These are phyloP conservation scores for Stegana nigrithorax DNA, from an alignment of 2,888 invertebrate genomes.

Conservation along the genomic window DNA sequence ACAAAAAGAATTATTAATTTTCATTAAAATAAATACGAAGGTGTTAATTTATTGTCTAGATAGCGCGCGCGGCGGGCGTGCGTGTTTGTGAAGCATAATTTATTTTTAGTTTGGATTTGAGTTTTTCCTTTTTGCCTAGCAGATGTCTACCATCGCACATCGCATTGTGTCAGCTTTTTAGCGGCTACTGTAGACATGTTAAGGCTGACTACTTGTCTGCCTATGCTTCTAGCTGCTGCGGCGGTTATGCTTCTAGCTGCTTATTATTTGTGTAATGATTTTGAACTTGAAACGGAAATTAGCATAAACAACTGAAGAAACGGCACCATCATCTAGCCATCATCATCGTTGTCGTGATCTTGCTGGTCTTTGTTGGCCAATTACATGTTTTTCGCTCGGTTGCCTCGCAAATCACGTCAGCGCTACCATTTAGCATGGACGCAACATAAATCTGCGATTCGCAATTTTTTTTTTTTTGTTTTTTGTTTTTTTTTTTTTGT, in stretches of 20 bases:
- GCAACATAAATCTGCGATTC: no score
- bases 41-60: constrained; percentile 49
- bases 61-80: no score
- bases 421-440: no score
- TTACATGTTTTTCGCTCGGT: no score
- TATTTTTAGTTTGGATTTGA: neutral
- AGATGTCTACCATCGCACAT: no score
- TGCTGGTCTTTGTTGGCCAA: no score
- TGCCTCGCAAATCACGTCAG: no score
- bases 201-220: neutral
- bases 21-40: constrained; percentile 44
- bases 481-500: neutral
- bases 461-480: no score
- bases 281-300: constrained; percentile 12
- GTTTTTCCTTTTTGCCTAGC: neutral
- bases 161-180: no score
- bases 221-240: neutral
- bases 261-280: constrained; percentile 5
- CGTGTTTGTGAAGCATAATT: constrained; percentile 43
- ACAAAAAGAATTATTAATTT: constrained; percentile 41
- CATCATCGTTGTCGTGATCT: no score
- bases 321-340: no score
- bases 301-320: constrained; percentile 7
- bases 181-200: constrained; percentile 4
- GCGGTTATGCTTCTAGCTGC: neutral